These are phyloP conservation scores for Oreochromis aureus DNA, from an alignment of 2,113 vertebrate species.

Conservation along the genomic window DNA sequence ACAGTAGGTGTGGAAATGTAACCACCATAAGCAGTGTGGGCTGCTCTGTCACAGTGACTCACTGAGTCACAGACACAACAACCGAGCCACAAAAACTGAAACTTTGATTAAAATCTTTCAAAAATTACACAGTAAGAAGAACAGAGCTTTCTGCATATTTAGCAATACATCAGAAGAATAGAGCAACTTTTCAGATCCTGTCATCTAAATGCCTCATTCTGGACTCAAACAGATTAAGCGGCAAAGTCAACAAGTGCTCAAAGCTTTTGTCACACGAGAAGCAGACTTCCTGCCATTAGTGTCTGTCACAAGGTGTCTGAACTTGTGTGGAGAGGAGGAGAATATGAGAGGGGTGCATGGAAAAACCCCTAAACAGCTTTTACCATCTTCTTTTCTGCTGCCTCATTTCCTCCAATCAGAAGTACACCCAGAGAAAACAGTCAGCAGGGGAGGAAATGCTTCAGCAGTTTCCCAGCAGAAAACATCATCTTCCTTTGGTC, in stretches of 20 bases:
- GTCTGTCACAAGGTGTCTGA: neutral
- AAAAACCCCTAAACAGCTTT: neutral
- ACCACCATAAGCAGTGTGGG: neutral
- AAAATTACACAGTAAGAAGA: neutral
- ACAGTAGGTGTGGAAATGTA: slow-evolving; percentile 8
- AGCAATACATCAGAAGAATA: neutral
- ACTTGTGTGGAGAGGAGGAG: neutral
- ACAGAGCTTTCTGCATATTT: neutral
- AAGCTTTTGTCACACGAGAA: neutral
- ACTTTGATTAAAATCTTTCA: neutral
- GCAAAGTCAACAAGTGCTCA: neutral
- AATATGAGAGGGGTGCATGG: neutral
- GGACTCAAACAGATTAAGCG: neutral
- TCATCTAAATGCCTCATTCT: neutral
- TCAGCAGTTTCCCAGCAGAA: slow-evolving; percentile 66
- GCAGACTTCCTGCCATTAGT: neutral
- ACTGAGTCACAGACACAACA: neutral
- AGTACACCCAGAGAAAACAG: slow-evolving; percentile 25
- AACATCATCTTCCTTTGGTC: neutral
- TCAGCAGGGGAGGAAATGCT: slow-evolving; percentile 60
- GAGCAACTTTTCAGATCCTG: neutral
- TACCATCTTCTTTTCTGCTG: slow-evolving; percentile 61
- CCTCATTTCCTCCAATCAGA: slow-evolving; percentile 67
- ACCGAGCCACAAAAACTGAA: neutral
- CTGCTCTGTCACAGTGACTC: neutral